phyloP scores from a whole-genome alignment of 2,797 vertebrate genomes.

The Dendrocincla fuliginosa region DNA sequence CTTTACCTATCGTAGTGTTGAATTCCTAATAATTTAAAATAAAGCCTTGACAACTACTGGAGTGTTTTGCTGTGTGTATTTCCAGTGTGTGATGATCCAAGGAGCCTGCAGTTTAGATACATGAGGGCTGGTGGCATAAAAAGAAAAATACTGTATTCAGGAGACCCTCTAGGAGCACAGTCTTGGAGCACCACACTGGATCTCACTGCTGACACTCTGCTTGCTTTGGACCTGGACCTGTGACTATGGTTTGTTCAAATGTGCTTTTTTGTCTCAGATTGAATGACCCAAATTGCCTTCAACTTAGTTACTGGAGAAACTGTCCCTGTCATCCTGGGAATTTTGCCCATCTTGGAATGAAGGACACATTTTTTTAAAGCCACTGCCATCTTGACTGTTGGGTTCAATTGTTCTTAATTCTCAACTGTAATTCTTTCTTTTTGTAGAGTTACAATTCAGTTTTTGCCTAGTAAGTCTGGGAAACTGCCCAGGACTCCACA shows the following conservation, averaged over 20 bases:
- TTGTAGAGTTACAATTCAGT: background rate
- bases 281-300: slow-evolving; percentile 48
- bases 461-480: background rate
- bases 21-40: slow-evolving; percentile 38
- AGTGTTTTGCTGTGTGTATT: slow-evolving; percentile 38
- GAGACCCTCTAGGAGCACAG: background rate
- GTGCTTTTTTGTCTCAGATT: slow-evolving; percentile 41
- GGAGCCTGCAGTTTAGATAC: background rate
- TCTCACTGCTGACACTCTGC: background rate
- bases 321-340: background rate
- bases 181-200: background rate
- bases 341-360: background rate
- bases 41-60: background rate
- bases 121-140: background rate
- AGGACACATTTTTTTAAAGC: background rate
- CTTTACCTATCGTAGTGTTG: background rate
- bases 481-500: background rate
- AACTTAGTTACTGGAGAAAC: background rate
- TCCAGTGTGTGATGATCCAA: slow-evolving; percentile 23
- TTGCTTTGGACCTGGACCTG: background rate
- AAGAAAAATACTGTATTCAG: background rate
- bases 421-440: background rate
- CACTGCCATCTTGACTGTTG: background rate
- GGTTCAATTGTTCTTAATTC: background rate
- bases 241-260: background rate